phyloP scores from a whole-genome alignment of 2,797 vertebrate species.

The Crocodylus rhombifer region DNA sequence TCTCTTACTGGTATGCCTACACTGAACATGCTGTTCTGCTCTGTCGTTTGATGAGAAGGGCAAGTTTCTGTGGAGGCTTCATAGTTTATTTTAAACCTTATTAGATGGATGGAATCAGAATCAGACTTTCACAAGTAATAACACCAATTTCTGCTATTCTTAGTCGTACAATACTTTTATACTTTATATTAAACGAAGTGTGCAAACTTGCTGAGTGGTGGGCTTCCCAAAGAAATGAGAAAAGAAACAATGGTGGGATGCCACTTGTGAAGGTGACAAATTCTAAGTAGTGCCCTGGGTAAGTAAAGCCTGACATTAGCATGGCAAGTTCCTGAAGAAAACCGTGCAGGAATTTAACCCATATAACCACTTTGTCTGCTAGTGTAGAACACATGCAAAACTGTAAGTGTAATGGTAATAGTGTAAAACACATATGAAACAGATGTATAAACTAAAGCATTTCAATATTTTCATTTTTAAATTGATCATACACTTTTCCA shows the following conservation, averaged over 20 bases:
- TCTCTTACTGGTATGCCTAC: neutral
- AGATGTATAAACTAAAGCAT: neutral
- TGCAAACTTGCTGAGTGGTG: neutral
- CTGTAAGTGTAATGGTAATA: neutral
- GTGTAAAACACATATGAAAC: neutral
- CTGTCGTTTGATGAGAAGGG: neutral
- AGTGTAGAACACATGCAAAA: neutral
- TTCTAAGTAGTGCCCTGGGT: neutral
- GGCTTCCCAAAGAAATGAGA: constrained; percentile 15
- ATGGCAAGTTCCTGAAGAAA: too few relatives aligned
- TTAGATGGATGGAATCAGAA: neutral
- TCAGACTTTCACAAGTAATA: neutral
- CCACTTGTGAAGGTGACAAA: neutral
- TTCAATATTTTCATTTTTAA: neutral
- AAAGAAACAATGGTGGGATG: neutral
- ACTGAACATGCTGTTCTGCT: neutral
- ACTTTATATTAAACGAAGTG: neutral
- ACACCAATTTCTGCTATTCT: neutral
- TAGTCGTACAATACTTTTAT: neutral
- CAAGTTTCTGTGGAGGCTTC: too few relatives aligned
- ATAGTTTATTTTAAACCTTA: neutral
- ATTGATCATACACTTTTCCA: neutral
- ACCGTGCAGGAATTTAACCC: neutral
- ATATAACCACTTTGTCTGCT: neutral
- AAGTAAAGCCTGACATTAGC: neutral